Percentiles rank a stretch among this genome's conserved stretches.
Evolutionary conservation across 2,113 vertebrate genomes (phyloP).

Genomic region (Pogonocichla stellata): DNA sequence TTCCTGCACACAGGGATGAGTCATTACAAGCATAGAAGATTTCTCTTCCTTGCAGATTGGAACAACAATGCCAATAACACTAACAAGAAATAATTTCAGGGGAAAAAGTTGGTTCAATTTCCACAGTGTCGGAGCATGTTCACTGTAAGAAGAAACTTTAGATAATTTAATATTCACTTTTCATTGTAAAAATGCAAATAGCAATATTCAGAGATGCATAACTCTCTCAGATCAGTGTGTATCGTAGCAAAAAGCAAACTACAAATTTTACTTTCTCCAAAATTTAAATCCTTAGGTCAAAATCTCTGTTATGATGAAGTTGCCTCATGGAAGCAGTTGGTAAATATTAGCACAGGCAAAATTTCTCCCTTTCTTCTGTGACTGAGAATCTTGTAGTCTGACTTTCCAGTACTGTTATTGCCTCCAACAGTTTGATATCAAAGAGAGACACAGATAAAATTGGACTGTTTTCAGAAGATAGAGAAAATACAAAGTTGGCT

Average conservation of each 20-base stretch:
- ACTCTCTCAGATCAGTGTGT: not conserved
- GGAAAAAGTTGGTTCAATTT: not conserved
- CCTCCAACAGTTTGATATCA: not conserved
- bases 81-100: not conserved
- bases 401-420: not conserved
- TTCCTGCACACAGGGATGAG: not conserved
- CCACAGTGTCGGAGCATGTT: not conserved
- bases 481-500: not conserved
- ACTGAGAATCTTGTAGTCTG: not conserved
- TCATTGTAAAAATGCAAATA: not conserved
- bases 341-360: not conserved
- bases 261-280: not conserved
- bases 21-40: not conserved
- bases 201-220: not conserved
- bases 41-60: not conserved
- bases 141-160: not conserved
- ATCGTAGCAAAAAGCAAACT: not conserved
- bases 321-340: not conserved
- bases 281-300: not conserved
- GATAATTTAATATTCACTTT: not conserved
- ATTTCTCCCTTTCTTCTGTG: not conserved
- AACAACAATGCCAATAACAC: not conserved
- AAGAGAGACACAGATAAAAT: not conserved
- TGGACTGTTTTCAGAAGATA: not conserved
- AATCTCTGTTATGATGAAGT: not conserved